phyloP scores from a whole-genome alignment of 1,140 invertebrate genomes.

The Hirudo medicinalis region DNA sequence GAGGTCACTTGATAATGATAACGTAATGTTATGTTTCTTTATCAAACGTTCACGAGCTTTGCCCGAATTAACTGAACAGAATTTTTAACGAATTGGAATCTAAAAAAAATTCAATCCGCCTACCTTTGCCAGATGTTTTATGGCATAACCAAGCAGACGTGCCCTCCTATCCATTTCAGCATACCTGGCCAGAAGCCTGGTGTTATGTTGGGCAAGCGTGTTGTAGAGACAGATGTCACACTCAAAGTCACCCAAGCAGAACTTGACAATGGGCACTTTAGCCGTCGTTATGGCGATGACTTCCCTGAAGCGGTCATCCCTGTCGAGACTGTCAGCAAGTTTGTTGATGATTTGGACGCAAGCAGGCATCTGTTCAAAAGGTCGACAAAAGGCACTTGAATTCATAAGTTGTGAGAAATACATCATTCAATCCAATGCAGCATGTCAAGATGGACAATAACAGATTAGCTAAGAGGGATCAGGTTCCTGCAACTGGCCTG shows the following conservation, averaged over 20 bases:
- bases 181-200: constrained; percentile 45
- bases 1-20: not conserved
- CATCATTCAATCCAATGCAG: not conserved
- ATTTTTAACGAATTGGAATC: not conserved
- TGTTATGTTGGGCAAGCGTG: constrained; percentile 47
- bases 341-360: constrained; percentile 40
- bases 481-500: too few relatives aligned
- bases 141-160: constrained; percentile 46
- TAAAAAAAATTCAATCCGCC: constrained; percentile 10
- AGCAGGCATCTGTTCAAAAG: constrained; percentile 35
- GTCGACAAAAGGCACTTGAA: constrained; percentile 3
- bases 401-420: not conserved
- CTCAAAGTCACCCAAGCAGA: constrained; percentile 43
- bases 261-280: constrained; percentile 56
- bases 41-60: too few relatives aligned
- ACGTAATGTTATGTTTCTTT: too few relatives aligned
- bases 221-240: constrained; percentile 54
- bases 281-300: constrained; percentile 48
- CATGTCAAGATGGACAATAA: not conserved
- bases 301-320: constrained; percentile 37
- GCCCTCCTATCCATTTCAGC: constrained; percentile 47
- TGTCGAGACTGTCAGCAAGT: constrained; percentile 40
- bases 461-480: too few relatives aligned
- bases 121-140: constrained; percentile 51
- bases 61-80: too few relatives aligned